Evolutionary conservation across 2,797 vertebrate genomes (phyloP).

Genomic region (Fistularia tabacaria): DNA sequence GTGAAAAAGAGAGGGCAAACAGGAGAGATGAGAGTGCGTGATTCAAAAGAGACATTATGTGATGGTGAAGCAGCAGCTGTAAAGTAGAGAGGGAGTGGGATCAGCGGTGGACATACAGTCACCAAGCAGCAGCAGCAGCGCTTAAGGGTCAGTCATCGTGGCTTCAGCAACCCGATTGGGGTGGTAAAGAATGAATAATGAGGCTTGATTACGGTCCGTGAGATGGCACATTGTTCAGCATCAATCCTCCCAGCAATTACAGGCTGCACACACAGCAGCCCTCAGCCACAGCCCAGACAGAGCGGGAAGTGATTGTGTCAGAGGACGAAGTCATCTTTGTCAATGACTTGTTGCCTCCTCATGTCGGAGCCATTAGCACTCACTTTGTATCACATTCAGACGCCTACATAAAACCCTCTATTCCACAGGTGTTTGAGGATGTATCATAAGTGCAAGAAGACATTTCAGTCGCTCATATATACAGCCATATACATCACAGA

Average conservation of each 20-base stretch:
- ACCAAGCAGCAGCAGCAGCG: conserved; percentile 40
- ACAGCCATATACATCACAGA: too few species aligned
- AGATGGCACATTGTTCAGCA: conserved; percentile 73
- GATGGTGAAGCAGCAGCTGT: conserved; percentile 26
- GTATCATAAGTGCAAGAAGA: neutral
- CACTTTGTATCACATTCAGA: conserved; percentile 31
- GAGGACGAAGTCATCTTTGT: conserved; percentile 70
- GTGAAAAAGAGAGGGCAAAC: conserved; percentile 35
- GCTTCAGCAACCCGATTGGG: conserved; percentile 58
- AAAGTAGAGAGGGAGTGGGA: conserved; percentile 45
- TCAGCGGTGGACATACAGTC: conserved; percentile 51
- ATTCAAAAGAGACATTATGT: conserved; percentile 47
- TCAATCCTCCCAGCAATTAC: conserved; percentile 76
- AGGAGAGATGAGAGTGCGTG: conserved; percentile 51
- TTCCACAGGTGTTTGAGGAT: conserved; percentile 16
- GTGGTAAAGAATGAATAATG: conserved; percentile 76
- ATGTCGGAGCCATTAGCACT: conserved; percentile 61
- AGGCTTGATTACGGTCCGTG: conserved; percentile 76
- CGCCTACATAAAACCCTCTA: conserved; percentile 35
- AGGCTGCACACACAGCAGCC: conserved; percentile 59
- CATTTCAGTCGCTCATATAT: too few species aligned
- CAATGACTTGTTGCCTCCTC: conserved; percentile 73
- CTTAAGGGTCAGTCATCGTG: conserved; percentile 65
- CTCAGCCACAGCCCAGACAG: conserved; percentile 54
- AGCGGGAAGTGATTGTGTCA: conserved; percentile 68